Evolutionary conservation across 2,888 invertebrate genomes (phyloP).

Genomic region (Brachyptera putata): DNA sequence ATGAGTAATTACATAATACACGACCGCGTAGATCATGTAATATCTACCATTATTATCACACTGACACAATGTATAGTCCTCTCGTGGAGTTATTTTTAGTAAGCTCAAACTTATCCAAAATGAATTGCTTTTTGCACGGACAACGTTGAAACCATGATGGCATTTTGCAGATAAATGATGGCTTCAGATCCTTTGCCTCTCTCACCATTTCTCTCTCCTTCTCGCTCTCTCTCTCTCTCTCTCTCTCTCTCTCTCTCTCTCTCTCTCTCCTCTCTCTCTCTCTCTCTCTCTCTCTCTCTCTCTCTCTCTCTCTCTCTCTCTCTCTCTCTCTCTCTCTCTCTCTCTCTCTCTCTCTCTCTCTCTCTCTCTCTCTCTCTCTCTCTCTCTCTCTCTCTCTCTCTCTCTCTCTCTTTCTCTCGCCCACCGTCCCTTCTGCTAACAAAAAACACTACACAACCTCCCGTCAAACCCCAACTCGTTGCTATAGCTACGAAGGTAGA

Average conservation of each 20-base stretch:
- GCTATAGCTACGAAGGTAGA: background rate
- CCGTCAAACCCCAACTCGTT: background rate
- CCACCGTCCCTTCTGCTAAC: too few relatives aligned
- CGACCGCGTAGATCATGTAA: too few relatives aligned
- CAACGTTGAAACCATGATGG: conserved; percentile 1
- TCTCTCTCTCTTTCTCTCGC: background rate
- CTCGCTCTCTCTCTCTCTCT: conserved; percentile 6
- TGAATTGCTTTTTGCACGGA: too few relatives aligned
- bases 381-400: conserved; percentile 13
- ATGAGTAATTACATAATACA: too few relatives aligned
- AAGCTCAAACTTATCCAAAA: too few relatives aligned
- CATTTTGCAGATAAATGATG: conserved; percentile 15
- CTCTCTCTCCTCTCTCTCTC: conserved; percentile 2
- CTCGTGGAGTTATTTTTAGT: too few relatives aligned
- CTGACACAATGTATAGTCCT: too few relatives aligned
- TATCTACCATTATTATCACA: too few relatives aligned
- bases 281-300: conserved; percentile 1
- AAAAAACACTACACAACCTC: too few relatives aligned
- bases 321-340: background rate
- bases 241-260: too few relatives aligned
- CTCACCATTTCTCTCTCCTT: too few relatives aligned
- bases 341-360: conserved; percentile 11
- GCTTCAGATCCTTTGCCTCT: background rate
- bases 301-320: conserved; percentile 9
- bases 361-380: background rate